These are phyloP conservation scores for Alosa alosa DNA, from an alignment of 2,113 vertebrate genomes.

Conservation along the genomic window DNA sequence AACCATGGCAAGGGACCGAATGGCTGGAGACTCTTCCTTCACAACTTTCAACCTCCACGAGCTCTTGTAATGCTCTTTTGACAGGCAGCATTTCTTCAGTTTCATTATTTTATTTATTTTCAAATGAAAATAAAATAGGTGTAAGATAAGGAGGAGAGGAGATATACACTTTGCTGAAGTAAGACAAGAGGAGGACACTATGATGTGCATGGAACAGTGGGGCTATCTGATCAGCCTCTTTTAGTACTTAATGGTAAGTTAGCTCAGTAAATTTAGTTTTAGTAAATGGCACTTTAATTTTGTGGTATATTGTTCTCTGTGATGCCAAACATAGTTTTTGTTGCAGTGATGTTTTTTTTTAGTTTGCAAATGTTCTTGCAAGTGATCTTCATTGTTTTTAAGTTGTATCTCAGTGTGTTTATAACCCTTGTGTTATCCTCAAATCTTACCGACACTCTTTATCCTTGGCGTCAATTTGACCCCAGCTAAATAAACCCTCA, in stretches of 20 bases:
- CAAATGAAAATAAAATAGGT: neutral
- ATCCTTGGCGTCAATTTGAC: too few species aligned
- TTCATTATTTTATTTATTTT: neutral
- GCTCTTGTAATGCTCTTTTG: neutral
- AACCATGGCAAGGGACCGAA: slow-evolving; percentile 35
- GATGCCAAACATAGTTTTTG: neutral
- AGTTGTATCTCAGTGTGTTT: too few species aligned
- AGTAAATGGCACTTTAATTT: neutral
- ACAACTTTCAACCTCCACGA: neutral
- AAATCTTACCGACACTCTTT: too few species aligned
- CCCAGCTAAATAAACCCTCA: too few species aligned
- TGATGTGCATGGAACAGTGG: neutral
- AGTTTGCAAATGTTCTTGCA: neutral
- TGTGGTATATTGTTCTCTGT: neutral
- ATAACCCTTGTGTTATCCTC: too few species aligned
- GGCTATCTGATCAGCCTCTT: neutral
- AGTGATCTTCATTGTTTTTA: too few species aligned
- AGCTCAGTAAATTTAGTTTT: neutral
- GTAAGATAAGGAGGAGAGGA: neutral
- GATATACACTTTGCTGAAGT: neutral
- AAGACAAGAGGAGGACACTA: neutral
- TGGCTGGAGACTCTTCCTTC: neutral
- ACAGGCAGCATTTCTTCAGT: neutral
- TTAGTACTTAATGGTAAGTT: slow-evolving; percentile 4
- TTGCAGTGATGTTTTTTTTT: neutral